Conservation (phyloP, 2,888 invertebrate genomes). For the Patella caerulea region DNA sequence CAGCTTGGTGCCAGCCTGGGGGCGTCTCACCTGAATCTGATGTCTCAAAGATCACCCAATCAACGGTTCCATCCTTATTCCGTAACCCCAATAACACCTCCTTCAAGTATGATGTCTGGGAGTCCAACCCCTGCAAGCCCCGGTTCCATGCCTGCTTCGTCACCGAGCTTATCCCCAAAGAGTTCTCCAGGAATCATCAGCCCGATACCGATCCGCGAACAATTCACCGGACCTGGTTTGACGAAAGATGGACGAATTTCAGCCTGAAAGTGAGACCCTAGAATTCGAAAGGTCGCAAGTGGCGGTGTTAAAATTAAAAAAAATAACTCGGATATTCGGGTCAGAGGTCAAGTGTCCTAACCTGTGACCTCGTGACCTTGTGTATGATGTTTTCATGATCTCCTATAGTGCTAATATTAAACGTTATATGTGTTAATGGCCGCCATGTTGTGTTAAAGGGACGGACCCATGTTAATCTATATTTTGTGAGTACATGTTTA, state of each 20-base stretch:
- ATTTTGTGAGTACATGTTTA: no score
- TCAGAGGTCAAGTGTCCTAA: no score
- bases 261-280: not conserved
- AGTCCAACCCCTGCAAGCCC: constrained; percentile 20
- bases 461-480: no score
- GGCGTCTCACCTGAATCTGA: constrained; percentile 5
- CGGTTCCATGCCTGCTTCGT: constrained; percentile 18
- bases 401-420: no score
- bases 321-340: no score
- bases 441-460: no score
- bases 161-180: constrained; percentile 25
- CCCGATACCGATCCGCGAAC: constrained; percentile 19
- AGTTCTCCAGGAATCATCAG: constrained; percentile 24
- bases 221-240: not conserved
- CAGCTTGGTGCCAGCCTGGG: constrained; percentile 6
- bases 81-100: constrained; percentile 15
- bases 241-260: constrained; percentile 3
- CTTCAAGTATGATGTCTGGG: not conserved
- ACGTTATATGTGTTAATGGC: no score
- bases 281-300: no score
- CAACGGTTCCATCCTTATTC: constrained; percentile 21
- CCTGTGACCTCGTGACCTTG: no score
- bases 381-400: no score
- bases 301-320: no score
- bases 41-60: not conserved